phyloP scores from a whole-genome alignment of 2,797 vertebrate species.

The Sebastes iracundus region DNA sequence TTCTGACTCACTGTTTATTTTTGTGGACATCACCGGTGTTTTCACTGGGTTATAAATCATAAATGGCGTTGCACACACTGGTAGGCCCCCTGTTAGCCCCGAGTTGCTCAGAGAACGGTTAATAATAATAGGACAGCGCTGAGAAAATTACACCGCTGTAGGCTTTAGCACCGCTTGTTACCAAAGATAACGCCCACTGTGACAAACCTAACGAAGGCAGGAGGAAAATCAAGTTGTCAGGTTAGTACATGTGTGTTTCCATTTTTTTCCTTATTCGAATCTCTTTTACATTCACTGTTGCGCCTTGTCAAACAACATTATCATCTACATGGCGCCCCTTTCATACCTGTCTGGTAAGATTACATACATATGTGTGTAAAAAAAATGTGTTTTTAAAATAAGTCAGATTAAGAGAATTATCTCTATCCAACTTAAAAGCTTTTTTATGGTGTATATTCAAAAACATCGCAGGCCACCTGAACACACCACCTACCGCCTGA shows the following conservation, averaged over 20 bases:
- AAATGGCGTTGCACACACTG: neutral
- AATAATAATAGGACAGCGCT: conserved; percentile 16
- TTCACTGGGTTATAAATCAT: conserved; percentile 37
- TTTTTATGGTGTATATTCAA: neutral
- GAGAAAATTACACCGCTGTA: neutral
- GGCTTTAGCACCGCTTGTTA: neutral
- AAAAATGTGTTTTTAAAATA: conserved; percentile 2
- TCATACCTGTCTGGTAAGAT: conserved; percentile 17
- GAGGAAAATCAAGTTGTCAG: conserved; percentile 27
- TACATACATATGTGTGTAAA: neutral
- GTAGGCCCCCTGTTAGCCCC: neutral
- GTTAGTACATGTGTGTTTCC: neutral
- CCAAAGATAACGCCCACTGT: neutral
- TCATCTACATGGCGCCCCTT: neutral
- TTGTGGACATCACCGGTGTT: neutral
- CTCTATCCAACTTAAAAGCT: neutral
- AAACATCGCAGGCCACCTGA: conserved; percentile 24
- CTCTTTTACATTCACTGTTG: neutral
- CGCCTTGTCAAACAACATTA: conserved; percentile 30
- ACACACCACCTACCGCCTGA: conserved; percentile 15
- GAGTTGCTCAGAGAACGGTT: conserved; percentile 13
- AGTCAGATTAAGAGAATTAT: neutral
- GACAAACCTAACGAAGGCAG: conserved; percentile 15
- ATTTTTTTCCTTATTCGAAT: conserved; percentile 5
- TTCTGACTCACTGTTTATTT: neutral